Conservation (phyloP, 1,140 invertebrate genomes). For the Drosophila pseudoananassae region DNA sequence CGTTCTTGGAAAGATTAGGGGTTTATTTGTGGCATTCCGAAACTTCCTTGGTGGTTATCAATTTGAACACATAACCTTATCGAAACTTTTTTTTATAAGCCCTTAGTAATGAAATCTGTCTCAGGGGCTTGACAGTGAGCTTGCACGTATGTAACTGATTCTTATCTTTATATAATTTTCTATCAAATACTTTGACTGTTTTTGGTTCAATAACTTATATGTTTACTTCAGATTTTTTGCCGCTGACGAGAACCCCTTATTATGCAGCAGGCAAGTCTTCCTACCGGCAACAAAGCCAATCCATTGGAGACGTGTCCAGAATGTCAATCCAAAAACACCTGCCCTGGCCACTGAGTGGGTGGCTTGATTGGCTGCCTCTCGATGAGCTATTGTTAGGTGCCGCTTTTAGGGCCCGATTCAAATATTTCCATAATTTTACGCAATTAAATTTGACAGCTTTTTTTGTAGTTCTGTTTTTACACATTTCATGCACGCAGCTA, state of each 20-base stretch:
- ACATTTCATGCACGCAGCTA: neutral
- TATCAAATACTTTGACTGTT: conserved; percentile 11
- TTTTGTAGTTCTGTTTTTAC: conserved; percentile 18
- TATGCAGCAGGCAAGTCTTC: conserved; percentile 18
- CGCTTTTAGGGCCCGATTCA: conserved; percentile 42
- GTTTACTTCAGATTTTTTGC: conserved; percentile 12
- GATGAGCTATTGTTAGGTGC: conserved; percentile 33
- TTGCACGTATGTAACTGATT: neutral
- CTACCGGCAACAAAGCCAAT: conserved; percentile 36
- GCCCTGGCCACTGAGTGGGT: conserved; percentile 40
- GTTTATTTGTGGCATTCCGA: neutral
- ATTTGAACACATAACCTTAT: neutral
- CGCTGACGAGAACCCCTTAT: conserved; percentile 10
- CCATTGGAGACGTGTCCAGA: conserved; percentile 25
- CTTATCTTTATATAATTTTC: neutral
- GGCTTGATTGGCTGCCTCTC: conserved; percentile 15
- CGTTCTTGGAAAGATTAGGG: neutral
- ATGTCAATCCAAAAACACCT: conserved; percentile 42
- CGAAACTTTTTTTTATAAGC: neutral
- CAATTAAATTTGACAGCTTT: conserved; percentile 39
- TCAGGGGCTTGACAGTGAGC: neutral
- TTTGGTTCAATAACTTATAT: neutral
- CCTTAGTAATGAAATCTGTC: neutral
- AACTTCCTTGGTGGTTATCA: too few species aligned
- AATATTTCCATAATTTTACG: conserved; percentile 45